Evolutionary conservation across 2,113 vertebrate species (phyloP), one percentile per base, ranked within the genome.

Genomic region (Turdus rufiventris): DNA sequence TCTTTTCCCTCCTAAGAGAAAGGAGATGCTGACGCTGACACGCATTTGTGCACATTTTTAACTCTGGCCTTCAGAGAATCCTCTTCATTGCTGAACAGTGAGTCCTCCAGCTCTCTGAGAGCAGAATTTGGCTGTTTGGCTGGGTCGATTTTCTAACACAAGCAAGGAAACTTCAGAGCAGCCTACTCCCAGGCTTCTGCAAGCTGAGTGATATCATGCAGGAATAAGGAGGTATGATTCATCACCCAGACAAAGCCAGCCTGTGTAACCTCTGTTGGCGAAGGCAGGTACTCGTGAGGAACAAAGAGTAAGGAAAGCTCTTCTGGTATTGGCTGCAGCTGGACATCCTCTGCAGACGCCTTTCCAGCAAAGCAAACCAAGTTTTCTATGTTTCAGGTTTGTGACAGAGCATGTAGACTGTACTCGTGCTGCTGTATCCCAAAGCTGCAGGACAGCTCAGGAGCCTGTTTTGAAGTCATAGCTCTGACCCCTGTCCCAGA

Each of bases 211-310:
- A 95, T 94, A 94, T 94, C 95, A 91, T 18, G 12, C 91, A 88
- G 96, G 82, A 95, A 86, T 70, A 87, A 92, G 95, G 90, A 96
- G 94, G 71, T 53, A 66, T 94, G 95, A 95, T 96, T 96, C 94
- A 94, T 80, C 82, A 43, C 36, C 56, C 88, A 92, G 82, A 80
- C 91, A 88, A n/a, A 73, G 58, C 48, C 88, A 58, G 95, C 51
- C 34, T 67, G 65, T 48, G 17, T 2, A 58, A 75, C 75, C 78
- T 34, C 54, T 74, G 58, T 57, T 17, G 3, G 28, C 6, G 53
- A 73, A 78, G 88, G 21, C 61, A 36, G 28, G 2, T 1, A 0
- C 53, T 53, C 4, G 6, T 2, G 8, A 20, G 73, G 79, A 89
- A 78, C 68, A 82, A 53, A 88, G 61, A 56, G 45, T 0, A 11